Base-by-base conservation (phyloP, 2,888 invertebrate genomes). In the Cremastinae sp. region DNA sequence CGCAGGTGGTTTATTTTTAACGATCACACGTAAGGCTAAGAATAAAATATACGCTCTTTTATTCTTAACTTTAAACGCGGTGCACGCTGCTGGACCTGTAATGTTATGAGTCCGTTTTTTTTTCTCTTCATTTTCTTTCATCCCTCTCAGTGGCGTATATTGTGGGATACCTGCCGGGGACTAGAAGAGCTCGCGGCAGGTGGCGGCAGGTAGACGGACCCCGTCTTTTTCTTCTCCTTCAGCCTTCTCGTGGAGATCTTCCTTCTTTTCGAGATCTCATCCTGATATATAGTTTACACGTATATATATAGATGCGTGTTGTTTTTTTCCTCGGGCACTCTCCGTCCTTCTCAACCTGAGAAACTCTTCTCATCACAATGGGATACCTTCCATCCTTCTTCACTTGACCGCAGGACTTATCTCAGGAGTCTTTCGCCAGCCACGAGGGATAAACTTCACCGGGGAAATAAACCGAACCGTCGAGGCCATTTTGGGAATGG, bases 161-260 rank as follows among this genome's bases (percentile, higher is more conserved):
- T 41, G 45, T 41, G 35, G 59, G 45, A 76, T 76, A 76, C 76
- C 73, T 76, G 76, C 47, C 62, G 53, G 68, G 53, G 53, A 55
- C 47, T 35, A 8, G 65, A 69, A 45, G 59, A 58, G 66, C 45
- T 56, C 76, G 53, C 68, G 73, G 69, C 76, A 76, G 73, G 68
- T 73, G 76, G 76, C 72, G 73, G 58, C 69, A 72, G 76, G 69
- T 72, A 76, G 64, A 69, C 51, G 64, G 69, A 45, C 69, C 69
- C 41, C 64, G 70, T 68, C 59, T 69, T 59, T 51, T 51, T 59
- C 28, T 28, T 68, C 59, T 69, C 69, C 49, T 51, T 59, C 41
- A 69, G 39, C 41, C 62, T 68, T 41, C 62, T 72, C 64, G 64
- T 47, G 59, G 68, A 58, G 72, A 69, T 55, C 45, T 64, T 72